phyloP scores from a whole-genome alignment of 2,888 invertebrate genomes.

The Chromoteleia sp. region DNA sequence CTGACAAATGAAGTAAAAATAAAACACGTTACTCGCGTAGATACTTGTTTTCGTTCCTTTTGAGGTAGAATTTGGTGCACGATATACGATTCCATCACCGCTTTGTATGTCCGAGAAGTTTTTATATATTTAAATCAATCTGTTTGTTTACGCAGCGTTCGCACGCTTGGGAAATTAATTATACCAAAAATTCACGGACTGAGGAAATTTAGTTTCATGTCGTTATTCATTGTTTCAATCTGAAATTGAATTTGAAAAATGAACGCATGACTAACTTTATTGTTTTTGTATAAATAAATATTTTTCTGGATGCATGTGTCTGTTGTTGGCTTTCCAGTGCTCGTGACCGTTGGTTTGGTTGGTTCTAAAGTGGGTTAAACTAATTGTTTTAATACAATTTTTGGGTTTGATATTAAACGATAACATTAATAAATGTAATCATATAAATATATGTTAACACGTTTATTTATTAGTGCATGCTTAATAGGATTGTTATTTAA shows the following conservation, averaged over 20 bases:
- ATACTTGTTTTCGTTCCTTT: constrained; percentile 27
- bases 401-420: no score
- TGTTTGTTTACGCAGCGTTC: constrained; percentile 5
- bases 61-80: constrained; percentile 20
- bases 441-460: no score
- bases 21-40: constrained; percentile 32
- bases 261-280: neutral
- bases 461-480: neutral
- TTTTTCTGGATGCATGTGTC: no score
- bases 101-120: constrained; percentile 1
- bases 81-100: constrained; percentile 26
- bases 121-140: constrained; percentile 32
- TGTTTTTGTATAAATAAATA: no score
- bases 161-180: constrained; percentile 9
- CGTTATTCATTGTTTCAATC: neutral
- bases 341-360: no score
- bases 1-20: constrained; percentile 37
- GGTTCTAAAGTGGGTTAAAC: no score
- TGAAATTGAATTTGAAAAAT: constrained; percentile 13
- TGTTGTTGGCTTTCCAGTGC: no score
- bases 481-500: neutral
- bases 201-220: neutral
- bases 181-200: constrained; percentile 1
- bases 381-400: no score
- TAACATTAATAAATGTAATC: no score